Percentiles rank a stretch among this genome's conserved stretches.
phyloP scores from a whole-genome alignment of 2,888 invertebrate genomes.

The Macropis europaea region DNA sequence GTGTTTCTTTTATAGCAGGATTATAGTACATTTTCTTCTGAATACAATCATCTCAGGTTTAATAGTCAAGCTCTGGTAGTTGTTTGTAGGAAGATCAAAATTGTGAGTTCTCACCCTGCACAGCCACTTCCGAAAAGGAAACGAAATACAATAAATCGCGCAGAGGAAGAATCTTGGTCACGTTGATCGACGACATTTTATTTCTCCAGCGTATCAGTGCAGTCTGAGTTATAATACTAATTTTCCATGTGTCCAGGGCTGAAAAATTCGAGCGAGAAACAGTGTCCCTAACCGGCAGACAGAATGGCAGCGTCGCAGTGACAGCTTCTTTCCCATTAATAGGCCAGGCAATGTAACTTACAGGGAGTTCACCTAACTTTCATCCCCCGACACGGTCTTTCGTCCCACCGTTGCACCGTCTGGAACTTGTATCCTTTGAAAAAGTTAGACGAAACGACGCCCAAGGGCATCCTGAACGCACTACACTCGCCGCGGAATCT shows the following conservation, averaged over 20 bases:
- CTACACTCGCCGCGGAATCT: conserved; percentile 32
- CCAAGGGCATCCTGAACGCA: conserved; percentile 45
- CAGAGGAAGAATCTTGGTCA: too few species aligned
- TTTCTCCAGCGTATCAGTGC: conserved; percentile 13
- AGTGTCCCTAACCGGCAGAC: conserved; percentile 12
- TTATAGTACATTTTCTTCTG: too few species aligned
- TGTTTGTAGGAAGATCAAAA: too few species aligned
- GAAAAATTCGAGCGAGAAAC: conserved; percentile 6
- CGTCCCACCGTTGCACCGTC: too few species aligned
- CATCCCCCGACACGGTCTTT: neutral
- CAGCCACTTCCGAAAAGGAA: conserved; percentile 7
- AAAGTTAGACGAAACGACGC: conserved; percentile 44
- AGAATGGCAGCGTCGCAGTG: conserved; percentile 19
- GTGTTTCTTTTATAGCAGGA: too few species aligned
- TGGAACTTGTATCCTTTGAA: conserved; percentile 8
- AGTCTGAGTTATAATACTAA: conserved; percentile 39
- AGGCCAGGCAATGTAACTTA: conserved; percentile 47
- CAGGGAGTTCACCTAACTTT: conserved; percentile 47
- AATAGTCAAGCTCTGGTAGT: too few species aligned
- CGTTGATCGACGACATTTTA: conserved; percentile 48
- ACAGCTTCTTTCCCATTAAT: conserved; percentile 42
- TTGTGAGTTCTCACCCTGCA: conserved; percentile 7
- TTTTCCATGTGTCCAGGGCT: conserved; percentile 11
- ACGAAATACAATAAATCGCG: too few species aligned
- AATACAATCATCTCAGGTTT: too few species aligned